Evolutionary conservation across 2,113 vertebrate genomes (phyloP).

Genomic region (Formicarius rufipectus): DNA sequence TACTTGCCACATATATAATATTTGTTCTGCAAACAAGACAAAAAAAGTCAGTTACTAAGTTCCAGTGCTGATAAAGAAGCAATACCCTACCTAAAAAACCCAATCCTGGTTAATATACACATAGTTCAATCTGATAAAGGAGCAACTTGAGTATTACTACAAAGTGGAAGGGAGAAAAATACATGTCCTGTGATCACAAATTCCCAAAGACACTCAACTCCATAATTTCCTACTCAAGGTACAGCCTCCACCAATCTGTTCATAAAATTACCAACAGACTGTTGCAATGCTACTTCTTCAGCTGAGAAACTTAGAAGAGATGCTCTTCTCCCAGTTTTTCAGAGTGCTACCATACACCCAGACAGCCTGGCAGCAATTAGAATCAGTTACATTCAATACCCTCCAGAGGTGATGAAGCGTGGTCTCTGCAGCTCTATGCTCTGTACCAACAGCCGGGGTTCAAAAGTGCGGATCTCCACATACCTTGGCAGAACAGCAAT

Average conservation of each 20-base stretch:
- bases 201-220: neutral
- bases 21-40: conserved; percentile 80
- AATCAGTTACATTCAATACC: conserved; percentile 65
- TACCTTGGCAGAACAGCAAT: conserved; percentile 94
- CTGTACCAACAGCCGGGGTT: conserved; percentile 94
- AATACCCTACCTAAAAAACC: neutral
- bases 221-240: neutral
- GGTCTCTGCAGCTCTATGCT: conserved; percentile 95
- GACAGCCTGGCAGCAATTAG: neutral
- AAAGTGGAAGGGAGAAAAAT: neutral
- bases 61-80: neutral
- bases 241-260: neutral
- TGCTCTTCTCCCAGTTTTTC: neutral
- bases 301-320: neutral
- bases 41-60: neutral
- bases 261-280: neutral
- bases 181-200: neutral
- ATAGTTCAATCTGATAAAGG: neutral
- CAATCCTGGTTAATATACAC: neutral
- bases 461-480: conserved; percentile 95
- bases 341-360: neutral
- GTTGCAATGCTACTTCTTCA: neutral
- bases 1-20: conserved; percentile 96
- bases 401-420: conserved; percentile 94
- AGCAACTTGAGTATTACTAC: neutral